These are phyloP conservation scores for Hypotaenidia philippensis DNA, from an alignment of 2,797 vertebrate genomes.

Conservation along the genomic window DNA sequence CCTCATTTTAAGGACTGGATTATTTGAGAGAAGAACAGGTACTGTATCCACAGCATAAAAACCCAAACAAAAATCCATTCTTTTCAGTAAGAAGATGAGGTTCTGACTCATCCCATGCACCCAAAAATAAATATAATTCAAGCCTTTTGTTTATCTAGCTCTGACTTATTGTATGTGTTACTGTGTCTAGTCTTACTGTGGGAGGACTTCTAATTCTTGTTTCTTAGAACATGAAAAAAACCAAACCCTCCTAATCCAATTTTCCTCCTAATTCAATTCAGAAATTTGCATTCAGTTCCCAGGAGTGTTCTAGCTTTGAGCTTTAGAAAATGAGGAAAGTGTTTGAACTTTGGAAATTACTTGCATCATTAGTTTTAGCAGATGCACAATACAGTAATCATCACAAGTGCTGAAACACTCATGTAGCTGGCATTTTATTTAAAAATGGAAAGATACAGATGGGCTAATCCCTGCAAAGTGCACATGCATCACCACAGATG, in stretches of 20 bases:
- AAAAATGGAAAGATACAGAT: constrained; percentile 30
- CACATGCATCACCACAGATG: constrained; percentile 27
- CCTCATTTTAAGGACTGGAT: background rate
- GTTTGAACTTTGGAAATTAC: constrained; percentile 60
- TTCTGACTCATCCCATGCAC: background rate
- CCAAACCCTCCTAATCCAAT: background rate
- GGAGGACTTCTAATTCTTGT: background rate
- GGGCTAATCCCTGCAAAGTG: constrained; percentile 50
- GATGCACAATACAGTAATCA: constrained; percentile 59
- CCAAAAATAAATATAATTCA: background rate
- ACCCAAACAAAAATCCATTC: background rate
- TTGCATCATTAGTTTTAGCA: constrained; percentile 53
- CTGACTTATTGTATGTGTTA: background rate
- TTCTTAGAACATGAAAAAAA: background rate
- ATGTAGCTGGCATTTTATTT: constrained; percentile 42
- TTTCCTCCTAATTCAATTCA: constrained; percentile 52
- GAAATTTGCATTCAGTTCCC: constrained; percentile 60
- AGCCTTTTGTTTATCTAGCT: background rate
- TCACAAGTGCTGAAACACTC: constrained; percentile 55
- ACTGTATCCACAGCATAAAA: background rate
- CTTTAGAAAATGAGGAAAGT: constrained; percentile 57
- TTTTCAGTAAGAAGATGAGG: background rate
- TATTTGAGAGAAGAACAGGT: background rate
- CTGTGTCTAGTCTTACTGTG: background rate
- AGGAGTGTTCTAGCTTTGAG: constrained; percentile 71